phyloP scores from a whole-genome alignment of 2,797 vertebrate species.

The Moxostoma hubbsi region DNA sequence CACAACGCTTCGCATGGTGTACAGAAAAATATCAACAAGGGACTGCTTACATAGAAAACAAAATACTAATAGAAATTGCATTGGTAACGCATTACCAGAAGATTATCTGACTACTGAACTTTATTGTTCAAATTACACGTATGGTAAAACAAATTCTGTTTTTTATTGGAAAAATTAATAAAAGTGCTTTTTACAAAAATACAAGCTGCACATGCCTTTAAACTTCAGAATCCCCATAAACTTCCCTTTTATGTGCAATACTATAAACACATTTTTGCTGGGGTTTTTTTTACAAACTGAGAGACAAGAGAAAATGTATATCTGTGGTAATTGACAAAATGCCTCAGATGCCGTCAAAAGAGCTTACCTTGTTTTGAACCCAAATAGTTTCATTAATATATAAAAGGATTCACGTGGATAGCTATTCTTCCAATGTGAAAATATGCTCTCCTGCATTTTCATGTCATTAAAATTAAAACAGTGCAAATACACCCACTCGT shows the following conservation, averaged over 20 bases:
- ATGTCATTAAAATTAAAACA: slow-evolving; percentile 27
- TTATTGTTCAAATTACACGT: no score
- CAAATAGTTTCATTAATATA: neutral
- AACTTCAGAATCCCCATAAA: neutral
- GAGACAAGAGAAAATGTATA: neutral
- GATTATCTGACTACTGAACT: no score
- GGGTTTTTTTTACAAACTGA: neutral
- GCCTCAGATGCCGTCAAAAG: neutral
- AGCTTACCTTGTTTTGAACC: neutral
- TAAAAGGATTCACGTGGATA: neutral
- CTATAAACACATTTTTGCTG: neutral
- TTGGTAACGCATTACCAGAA: neutral
- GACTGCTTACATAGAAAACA: no score
- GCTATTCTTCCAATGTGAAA: slow-evolving; percentile 2
- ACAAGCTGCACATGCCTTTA: no score
- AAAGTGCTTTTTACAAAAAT: no score
- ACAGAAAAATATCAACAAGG: no score
- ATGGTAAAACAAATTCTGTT: no score
- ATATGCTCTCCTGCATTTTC: slow-evolving; percentile 17
- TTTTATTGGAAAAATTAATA: no score
- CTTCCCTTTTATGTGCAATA: neutral
- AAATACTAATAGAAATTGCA: neutral
- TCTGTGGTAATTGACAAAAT: neutral
- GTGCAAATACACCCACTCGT: slow-evolving; percentile 28
- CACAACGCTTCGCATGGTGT: no score